phyloP scores from a whole-genome alignment of 1,140 invertebrate genomes.

The Eubasilissa regina region DNA sequence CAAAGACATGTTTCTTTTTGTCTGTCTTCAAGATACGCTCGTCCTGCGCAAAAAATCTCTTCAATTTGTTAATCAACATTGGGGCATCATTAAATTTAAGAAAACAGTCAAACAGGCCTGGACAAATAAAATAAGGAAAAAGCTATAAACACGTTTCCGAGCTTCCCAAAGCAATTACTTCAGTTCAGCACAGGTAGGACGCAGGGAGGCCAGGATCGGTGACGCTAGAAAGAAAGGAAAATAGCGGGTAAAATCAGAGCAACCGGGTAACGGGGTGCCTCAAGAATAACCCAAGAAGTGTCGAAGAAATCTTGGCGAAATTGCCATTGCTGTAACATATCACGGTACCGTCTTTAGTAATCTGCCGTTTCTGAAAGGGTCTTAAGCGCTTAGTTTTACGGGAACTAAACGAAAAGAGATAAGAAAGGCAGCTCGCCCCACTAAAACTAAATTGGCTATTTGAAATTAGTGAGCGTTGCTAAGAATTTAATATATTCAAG shows the following conservation, averaged over 20 bases:
- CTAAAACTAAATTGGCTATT: slow-evolving; percentile 35
- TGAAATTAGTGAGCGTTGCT: slow-evolving; percentile 26
- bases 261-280: slow-evolving; percentile 17
- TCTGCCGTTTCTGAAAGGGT: neutral
- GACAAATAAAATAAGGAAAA: slow-evolving; percentile 29
- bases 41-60: neutral
- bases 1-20: too few relatives aligned
- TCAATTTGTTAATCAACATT: slow-evolving; percentile 10
- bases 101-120: slow-evolving; percentile 29
- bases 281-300: neutral
- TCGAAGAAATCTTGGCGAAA: slow-evolving; percentile 10
- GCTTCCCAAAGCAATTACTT: slow-evolving; percentile 35
- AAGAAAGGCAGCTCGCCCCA: slow-evolving; percentile 19
- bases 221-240: neutral
- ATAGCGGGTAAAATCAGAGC: slow-evolving; percentile 14
- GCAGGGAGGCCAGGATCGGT: neutral
- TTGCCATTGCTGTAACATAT: slow-evolving; percentile 9
- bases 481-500: slow-evolving; percentile 36
- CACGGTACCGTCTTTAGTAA: neutral
- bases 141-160: slow-evolving; percentile 33
- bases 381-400: slow-evolving; percentile 34
- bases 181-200: neutral
- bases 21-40: neutral
- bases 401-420: slow-evolving; percentile 27
- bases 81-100: neutral